A percentile compares a stretch with the other conserved stretches of the same genome.
Conservation (phyloP, 2,888 invertebrate genomes). For the Eilema griseolum region DNA sequence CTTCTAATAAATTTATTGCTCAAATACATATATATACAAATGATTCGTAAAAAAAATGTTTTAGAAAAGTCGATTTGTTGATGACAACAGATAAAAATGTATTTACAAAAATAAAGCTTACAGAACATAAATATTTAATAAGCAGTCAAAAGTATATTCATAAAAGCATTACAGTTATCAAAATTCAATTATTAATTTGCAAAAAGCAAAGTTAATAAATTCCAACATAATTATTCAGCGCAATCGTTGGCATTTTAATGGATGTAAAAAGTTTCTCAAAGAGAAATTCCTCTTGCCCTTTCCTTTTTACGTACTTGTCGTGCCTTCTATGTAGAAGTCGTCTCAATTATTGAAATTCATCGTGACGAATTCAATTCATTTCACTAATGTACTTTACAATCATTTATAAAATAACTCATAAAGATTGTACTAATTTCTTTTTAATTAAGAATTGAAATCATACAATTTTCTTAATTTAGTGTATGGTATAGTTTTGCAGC, state of each 20-base stretch:
- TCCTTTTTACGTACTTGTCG: slow-evolving; percentile 33
- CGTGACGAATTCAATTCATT: background rate
- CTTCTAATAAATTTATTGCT: background rate
- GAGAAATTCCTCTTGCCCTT: slow-evolving; percentile 36
- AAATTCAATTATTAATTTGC: slow-evolving; percentile 14
- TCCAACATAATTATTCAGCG: slow-evolving; percentile 36
- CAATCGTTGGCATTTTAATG: slow-evolving; percentile 43
- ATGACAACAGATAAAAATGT: background rate
- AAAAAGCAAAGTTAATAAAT: slow-evolving; percentile 10
- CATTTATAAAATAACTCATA: background rate
- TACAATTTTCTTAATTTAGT: background rate
- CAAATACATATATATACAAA: too few species aligned
- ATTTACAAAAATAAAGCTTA: background rate
- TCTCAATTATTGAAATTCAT: background rate
- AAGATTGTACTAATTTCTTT: background rate
- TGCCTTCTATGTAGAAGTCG: background rate
- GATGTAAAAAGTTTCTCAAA: slow-evolving; percentile 37
- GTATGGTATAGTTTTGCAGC: too few species aligned
- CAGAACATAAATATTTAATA: background rate
- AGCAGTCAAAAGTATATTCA: slow-evolving; percentile 17
- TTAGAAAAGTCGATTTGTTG: background rate
- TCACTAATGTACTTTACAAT: background rate
- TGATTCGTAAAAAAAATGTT: background rate
- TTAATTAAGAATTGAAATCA: background rate
- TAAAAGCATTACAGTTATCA: slow-evolving; percentile 15